phyloP scores from a whole-genome alignment of 2,113 vertebrate genomes.

The Sorex fumeus region DNA sequence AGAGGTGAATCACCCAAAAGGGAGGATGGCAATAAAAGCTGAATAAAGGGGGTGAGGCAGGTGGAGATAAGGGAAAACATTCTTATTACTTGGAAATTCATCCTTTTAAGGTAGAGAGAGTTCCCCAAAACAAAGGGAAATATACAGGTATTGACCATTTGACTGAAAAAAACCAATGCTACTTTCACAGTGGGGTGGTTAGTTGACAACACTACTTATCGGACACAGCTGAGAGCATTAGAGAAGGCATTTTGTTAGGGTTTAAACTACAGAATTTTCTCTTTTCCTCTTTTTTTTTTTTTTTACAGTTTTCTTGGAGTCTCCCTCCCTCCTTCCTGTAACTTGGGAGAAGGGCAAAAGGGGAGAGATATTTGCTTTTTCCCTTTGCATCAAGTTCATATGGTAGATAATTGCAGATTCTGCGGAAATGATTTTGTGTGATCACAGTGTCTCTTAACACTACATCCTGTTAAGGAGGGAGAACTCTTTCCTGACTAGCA shows the following conservation, averaged over 20 bases:
- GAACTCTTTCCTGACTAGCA: neutral
- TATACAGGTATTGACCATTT: constrained; percentile 60
- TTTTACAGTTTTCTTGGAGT: neutral
- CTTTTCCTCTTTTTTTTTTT: too few species aligned
- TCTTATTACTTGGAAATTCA: constrained; percentile 76
- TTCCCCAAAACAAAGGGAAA: constrained; percentile 68
- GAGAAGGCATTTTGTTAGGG: constrained; percentile 43
- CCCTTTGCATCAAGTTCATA: constrained; percentile 19
- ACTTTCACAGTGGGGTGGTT: constrained; percentile 45
- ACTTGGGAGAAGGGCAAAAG: constrained; percentile 8
- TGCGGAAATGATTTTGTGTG: neutral
- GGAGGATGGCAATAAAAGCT: constrained; percentile 30
- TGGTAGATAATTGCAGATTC: neutral
- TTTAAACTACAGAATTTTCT: constrained; percentile 52
- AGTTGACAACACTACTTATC: constrained; percentile 65
- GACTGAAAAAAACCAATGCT: constrained; percentile 70
- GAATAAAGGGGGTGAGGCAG: constrained; percentile 42
- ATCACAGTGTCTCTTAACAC: constrained; percentile 8
- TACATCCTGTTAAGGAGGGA: constrained; percentile 4
- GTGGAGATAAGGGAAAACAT: constrained; percentile 74
- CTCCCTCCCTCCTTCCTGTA: neutral
- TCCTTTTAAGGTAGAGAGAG: constrained; percentile 75
- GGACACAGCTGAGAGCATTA: constrained; percentile 1
- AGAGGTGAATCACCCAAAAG: constrained; percentile 17
- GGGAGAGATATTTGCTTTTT: constrained; percentile 4